phyloP scores from a whole-genome alignment of 2,797 vertebrate genomes.

The Nannoperca obscura region DNA sequence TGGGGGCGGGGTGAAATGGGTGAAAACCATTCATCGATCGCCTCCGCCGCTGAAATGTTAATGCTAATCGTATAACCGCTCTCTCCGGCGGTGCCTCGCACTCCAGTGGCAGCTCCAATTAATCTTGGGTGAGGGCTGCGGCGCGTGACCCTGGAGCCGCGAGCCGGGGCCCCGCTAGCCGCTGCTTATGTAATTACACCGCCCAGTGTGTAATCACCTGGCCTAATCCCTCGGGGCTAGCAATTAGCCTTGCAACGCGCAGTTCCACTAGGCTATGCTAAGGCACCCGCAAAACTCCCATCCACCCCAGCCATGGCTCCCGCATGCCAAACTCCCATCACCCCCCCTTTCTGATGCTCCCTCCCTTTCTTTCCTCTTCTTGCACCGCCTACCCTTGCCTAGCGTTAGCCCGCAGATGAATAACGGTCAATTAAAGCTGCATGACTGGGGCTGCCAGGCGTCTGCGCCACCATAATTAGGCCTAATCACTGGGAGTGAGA shows the following conservation, averaged over 20 bases:
- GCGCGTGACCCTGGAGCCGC: slow-evolving; percentile 91
- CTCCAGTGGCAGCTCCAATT: slow-evolving; percentile 97
- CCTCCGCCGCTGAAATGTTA: slow-evolving; percentile 92
- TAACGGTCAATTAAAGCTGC: slow-evolving; percentile 97
- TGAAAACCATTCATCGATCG: slow-evolving; percentile 89
- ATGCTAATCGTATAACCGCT: slow-evolving; percentile 96
- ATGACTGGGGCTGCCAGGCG: slow-evolving; percentile 92
- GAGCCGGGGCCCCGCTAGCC: slow-evolving; percentile 91
- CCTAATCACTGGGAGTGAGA: slow-evolving; percentile 91
- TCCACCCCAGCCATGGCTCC: slow-evolving; percentile 77
- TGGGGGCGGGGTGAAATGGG: no score
- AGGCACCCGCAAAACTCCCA: slow-evolving; percentile 86
- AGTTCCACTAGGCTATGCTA: slow-evolving; percentile 73
- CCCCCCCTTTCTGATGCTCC: slow-evolving; percentile 53
- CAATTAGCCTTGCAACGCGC: slow-evolving; percentile 93
- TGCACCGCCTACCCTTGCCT: slow-evolving; percentile 70
- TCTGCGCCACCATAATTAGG: slow-evolving; percentile 96
- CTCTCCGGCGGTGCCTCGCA: slow-evolving; percentile 91
- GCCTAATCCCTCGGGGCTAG: slow-evolving; percentile 95
- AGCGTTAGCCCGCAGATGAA: slow-evolving; percentile 91
- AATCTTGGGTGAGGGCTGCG: slow-evolving; percentile 93
- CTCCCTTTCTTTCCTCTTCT: slow-evolving; percentile 64
- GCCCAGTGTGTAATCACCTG: slow-evolving; percentile 99
- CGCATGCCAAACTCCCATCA: slow-evolving; percentile 63
- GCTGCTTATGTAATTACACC: slow-evolving; percentile 98